phyloP scores from a whole-genome alignment of 2,888 invertebrate species.

The Torymus tubicola region DNA sequence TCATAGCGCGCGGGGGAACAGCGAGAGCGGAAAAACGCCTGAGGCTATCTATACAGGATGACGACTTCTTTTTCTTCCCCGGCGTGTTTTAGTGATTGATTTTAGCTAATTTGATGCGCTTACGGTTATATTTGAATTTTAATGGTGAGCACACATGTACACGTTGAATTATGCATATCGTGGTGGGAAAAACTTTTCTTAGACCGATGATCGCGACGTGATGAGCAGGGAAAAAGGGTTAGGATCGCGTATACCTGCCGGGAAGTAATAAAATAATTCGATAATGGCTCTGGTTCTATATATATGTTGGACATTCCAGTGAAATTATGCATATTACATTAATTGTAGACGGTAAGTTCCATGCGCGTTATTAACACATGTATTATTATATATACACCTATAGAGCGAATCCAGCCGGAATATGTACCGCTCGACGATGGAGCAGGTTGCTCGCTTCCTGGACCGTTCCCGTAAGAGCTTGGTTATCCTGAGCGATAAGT shows the following conservation, averaged over 20 bases:
- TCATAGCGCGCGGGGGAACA: background rate
- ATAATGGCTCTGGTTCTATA: background rate
- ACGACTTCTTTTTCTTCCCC: background rate
- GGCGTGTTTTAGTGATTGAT: constrained; percentile 26
- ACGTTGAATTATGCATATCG: constrained; percentile 24
- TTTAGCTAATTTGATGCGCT: constrained; percentile 28
- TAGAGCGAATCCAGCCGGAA: constrained; percentile 85
- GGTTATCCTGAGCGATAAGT: constrained; percentile 77
- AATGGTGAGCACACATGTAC: constrained; percentile 5
- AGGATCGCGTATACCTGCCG: background rate
- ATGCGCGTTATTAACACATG: too few species aligned
- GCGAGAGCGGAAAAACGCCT: background rate
- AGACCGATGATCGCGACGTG: background rate
- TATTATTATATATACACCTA: constrained; percentile 59
- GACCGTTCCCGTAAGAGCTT: constrained; percentile 84
- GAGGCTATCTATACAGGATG: background rate
- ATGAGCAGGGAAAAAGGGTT: background rate
- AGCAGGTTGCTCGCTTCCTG: constrained; percentile 84
- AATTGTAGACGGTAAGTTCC: too few species aligned
- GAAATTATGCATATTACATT: background rate
- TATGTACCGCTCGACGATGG: constrained; percentile 86
- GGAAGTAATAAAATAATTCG: constrained; percentile 15
- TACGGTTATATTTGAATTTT: constrained; percentile 39
- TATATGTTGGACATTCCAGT: too few species aligned
- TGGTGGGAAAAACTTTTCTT: too few species aligned